phyloP scores from a whole-genome alignment of 2,113 vertebrate species.

The Tyto alba region DNA sequence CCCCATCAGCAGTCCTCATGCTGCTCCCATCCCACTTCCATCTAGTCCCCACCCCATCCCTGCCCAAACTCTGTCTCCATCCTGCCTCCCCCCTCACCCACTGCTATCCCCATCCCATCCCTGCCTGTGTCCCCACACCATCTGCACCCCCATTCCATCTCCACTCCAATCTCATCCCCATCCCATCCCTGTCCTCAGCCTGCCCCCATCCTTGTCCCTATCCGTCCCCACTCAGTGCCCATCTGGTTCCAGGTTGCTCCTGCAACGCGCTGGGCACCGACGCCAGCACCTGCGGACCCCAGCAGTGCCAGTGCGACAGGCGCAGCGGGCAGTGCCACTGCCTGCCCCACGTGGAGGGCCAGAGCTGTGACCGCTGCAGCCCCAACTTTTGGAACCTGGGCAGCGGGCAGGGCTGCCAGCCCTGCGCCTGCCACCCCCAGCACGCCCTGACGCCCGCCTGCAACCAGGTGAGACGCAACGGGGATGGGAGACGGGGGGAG shows the following conservation, averaged over 20 bases:
- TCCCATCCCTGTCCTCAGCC: neutral
- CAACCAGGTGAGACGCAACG: slow-evolving; percentile 78
- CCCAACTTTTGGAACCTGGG: slow-evolving; percentile 93
- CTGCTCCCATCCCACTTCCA: neutral
- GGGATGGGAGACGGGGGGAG: accelerated
- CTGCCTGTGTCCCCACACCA: neutral
- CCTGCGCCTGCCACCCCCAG: slow-evolving; percentile 85
- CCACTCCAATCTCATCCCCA: neutral
- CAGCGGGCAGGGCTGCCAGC: slow-evolving; percentile 82
- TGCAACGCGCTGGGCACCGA: slow-evolving; percentile 89
- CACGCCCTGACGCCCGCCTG: slow-evolving; percentile 82
- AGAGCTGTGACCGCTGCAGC: slow-evolving; percentile 87
- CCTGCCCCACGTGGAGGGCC: slow-evolving; percentile 83
- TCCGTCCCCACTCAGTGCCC: neutral
- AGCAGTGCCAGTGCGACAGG: slow-evolving; percentile 85
- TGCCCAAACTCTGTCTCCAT: neutral
- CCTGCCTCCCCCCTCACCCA: neutral
- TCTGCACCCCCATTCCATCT: neutral
- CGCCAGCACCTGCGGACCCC: slow-evolving; percentile 77
- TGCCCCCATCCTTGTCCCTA: neutral
- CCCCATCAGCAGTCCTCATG: neutral
- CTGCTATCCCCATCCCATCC: neutral
- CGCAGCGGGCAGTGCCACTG: slow-evolving; percentile 89
- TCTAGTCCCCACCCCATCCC: neutral
- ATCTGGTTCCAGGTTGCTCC: slow-evolving; percentile 78